Percentiles rank a stretch among this genome's conserved stretches.
phyloP scores from a whole-genome alignment of 2,888 invertebrate species.

The Embidobia sp. region DNA sequence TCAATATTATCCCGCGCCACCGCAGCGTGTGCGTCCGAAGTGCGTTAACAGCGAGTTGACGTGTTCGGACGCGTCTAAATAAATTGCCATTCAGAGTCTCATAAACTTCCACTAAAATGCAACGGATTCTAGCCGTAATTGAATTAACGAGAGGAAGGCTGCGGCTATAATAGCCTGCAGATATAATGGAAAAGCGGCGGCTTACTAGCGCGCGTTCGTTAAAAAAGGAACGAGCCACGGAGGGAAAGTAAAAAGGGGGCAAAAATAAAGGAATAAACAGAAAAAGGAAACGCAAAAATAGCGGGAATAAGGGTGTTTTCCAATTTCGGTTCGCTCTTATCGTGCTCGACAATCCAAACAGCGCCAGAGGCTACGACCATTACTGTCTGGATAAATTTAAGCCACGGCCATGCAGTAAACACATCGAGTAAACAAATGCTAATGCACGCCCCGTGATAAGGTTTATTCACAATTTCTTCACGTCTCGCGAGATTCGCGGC shows the following conservation, averaged over 20 bases:
- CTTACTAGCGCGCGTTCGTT: conserved; percentile 46
- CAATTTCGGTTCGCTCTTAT: conserved; percentile 69
- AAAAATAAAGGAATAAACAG: conserved; percentile 41
- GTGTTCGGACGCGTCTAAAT: conserved; percentile 45
- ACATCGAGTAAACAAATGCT: conserved; percentile 71
- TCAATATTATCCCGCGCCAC: conserved; percentile 30
- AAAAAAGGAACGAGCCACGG: conserved; percentile 10
- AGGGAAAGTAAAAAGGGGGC: not conserved
- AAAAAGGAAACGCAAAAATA: conserved; percentile 39
- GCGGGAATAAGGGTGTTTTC: conserved; percentile 66
- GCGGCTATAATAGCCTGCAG: conserved; percentile 52
- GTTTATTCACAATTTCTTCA: conserved; percentile 65
- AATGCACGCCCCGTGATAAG: conserved; percentile 68
- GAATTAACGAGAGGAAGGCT: conserved; percentile 60
- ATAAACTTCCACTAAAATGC: conserved; percentile 55
- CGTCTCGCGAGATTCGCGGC: conserved; percentile 55
- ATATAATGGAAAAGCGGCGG: conserved; percentile 60
- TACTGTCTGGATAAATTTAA: conserved; percentile 68
- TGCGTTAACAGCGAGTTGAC: conserved; percentile 22
- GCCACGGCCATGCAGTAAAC: conserved; percentile 68
- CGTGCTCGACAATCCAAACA: conserved; percentile 66
- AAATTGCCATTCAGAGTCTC: conserved; percentile 48
- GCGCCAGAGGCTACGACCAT: conserved; percentile 59
- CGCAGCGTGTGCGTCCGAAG: too few species aligned
- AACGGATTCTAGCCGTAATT: conserved; percentile 59